Evolutionary conservation across 2,888 invertebrate species (phyloP), one percentile per base, ranked within the genome.

Genomic region (Parnassius mnemosyne): DNA sequence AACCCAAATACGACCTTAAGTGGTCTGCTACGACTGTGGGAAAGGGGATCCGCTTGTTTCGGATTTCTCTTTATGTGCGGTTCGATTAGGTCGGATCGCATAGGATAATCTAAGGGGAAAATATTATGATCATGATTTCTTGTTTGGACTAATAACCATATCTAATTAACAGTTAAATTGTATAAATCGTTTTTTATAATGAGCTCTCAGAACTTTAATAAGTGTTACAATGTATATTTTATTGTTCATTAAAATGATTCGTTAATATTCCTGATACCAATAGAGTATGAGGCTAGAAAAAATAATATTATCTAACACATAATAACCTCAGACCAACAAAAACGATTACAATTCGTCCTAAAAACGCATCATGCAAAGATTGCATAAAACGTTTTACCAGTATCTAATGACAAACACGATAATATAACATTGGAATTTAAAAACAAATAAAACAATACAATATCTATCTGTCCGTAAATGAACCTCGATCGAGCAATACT

Each of bases 1-100:
- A 75, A 75, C 83, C 80, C 78, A 88, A 88, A 84, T 80, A 79
- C 81, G 78, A 78, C 78, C 81, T 83, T 83, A 63, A 63, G 63
- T 63, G 63, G 63, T 88, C 89, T 85, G 84, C 75, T 74, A 68
- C 72, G 69, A 59, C 71, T 80, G 79, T 77, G 80, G 81, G 85
- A 77, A 81, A 79, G 75, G 81, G 81, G 77, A 76, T 74, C 65
- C 72, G 72, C 71, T 72, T 79, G 78, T 79, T 79, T 77, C 75
- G 75, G 77, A 78, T 84, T 83, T 81, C 76, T 68, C 73, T 77
- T 78, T 77, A 81, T 60, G 56, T 63, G 60, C 53, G 63, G 63
- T 57, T 53, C 55, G 63, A 63, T 63, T 63, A 71, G 79, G 80
- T 71, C 66, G 76, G 81, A 82, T 83, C 81, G 81, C 71, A 69